Conservation (phyloP, 1,140 invertebrate genomes). For the Drosophila ohnishii region DNA sequence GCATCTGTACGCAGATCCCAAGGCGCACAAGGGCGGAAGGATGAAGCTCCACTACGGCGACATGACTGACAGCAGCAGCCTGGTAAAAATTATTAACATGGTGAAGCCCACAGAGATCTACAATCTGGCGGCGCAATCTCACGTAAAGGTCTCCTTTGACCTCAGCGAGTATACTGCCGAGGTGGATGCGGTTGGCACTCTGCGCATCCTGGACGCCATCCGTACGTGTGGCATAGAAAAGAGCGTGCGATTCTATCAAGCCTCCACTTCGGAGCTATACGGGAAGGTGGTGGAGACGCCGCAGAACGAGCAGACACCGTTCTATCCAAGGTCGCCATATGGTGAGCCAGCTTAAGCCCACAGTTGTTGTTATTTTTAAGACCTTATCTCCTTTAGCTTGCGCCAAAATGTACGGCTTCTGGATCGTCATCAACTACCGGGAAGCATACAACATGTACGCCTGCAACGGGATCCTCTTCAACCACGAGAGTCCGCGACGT, state of each 20-base stretch:
- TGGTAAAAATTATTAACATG: constrained; percentile 96
- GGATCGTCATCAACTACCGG: constrained; percentile 99
- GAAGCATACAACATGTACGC: constrained; percentile 99
- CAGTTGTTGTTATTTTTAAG: not conserved
- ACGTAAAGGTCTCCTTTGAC: constrained; percentile 99
- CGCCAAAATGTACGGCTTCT: constrained; percentile 99
- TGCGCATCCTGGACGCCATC: constrained; percentile 97
- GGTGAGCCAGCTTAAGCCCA: constrained; percentile 86
- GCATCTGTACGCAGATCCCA: constrained; percentile 96
- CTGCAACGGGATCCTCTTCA: constrained; percentile 99
- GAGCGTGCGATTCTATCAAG: constrained; percentile 97
- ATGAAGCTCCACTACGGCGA: constrained; percentile 99
- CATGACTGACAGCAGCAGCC: constrained; percentile 98
- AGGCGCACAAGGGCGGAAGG: constrained; percentile 90
- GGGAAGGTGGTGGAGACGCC: constrained; percentile 98
- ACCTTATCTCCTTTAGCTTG: constrained; percentile 87
- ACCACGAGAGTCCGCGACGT: constrained; percentile 98
- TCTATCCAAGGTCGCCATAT: constrained; percentile 99
- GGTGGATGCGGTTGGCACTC: constrained; percentile 98
- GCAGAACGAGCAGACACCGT: constrained; percentile 98
- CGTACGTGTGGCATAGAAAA: constrained; percentile 94
- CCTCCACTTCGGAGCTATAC: constrained; percentile 98
- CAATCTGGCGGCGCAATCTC: constrained; percentile 99
- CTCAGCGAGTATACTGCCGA: constrained; percentile 99
- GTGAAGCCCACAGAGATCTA: constrained; percentile 97